Evolutionary conservation across 2,797 vertebrate species (phyloP).

Genomic region (Myotis vivesi): DNA sequence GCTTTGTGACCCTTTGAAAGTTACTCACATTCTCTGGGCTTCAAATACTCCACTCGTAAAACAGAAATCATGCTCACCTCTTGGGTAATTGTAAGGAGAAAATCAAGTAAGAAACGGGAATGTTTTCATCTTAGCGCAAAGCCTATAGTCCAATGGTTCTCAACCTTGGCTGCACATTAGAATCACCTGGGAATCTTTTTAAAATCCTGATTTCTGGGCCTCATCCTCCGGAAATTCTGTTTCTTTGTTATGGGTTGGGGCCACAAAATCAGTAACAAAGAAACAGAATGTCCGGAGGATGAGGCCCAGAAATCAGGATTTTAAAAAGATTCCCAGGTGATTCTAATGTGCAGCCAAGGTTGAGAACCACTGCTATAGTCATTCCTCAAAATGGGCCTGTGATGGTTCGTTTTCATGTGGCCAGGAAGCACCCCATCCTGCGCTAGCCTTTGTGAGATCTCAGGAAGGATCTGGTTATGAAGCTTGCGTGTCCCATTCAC

Average conservation of each 20-base stretch:
- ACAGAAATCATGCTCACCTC: too few species aligned
- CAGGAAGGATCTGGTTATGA: fast-evolving
- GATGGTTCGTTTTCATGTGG: fast-evolving
- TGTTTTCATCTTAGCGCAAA: background rate
- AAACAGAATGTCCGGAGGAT: too few species aligned
- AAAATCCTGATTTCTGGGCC: too few species aligned
- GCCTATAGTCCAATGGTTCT: background rate
- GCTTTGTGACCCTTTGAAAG: background rate
- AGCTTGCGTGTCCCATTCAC: background rate
- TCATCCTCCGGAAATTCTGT: too few species aligned
- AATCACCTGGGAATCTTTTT: too few species aligned
- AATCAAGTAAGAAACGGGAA: background rate
- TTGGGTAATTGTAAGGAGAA: background rate
- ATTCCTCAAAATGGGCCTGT: background rate
- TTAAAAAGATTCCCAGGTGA: too few species aligned
- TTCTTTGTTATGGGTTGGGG: too few species aligned
- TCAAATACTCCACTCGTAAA: background rate
- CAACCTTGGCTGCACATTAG: too few species aligned
- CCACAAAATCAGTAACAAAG: too few species aligned
- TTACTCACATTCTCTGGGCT: background rate
- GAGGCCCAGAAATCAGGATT: too few species aligned
- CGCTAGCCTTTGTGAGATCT: background rate
- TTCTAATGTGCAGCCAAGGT: too few species aligned
- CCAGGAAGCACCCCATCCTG: background rate
- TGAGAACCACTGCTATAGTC: too few species aligned